Conservation (phyloP, 2,797 vertebrate species). For the Oreonectes daqikongensis region DNA sequence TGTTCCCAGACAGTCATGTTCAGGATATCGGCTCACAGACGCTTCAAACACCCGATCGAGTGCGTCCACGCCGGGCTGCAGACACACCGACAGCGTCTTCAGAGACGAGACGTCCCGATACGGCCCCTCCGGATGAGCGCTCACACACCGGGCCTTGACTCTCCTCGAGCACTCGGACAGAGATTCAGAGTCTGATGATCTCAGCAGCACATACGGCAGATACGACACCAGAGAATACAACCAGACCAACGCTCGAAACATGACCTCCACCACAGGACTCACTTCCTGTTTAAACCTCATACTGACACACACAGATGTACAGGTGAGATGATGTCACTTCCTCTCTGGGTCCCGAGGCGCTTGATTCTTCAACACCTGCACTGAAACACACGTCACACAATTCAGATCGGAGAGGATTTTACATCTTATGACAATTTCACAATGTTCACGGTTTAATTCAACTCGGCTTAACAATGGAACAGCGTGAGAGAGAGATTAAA, state of each 20-base stretch:
- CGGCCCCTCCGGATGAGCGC: slow-evolving; percentile 77
- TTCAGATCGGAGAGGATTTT: neutral
- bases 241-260: slow-evolving; percentile 85
- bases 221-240: slow-evolving; percentile 85
- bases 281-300: slow-evolving; percentile 92
- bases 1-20: slow-evolving; percentile 86
- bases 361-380: neutral
- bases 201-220: slow-evolving; percentile 83
- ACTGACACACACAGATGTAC: slow-evolving; percentile 38
- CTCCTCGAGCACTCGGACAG: slow-evolving; percentile 78
- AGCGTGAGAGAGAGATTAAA: slow-evolving; percentile 12
- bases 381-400: neutral
- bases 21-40: slow-evolving; percentile 78
- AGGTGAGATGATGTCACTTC: no score
- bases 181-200: slow-evolving; percentile 67
- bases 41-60: slow-evolving; percentile 88
- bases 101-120: slow-evolving; percentile 83
- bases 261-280: slow-evolving; percentile 83
- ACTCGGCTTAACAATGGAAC: neutral
- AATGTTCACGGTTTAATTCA: neutral
- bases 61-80: slow-evolving; percentile 87
- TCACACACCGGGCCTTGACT: slow-evolving; percentile 81
- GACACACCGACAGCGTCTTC: slow-evolving; percentile 73
- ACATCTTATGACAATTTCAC: neutral
- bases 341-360: neutral